Evolutionary conservation across 1,140 invertebrate species (phyloP), one percentile per base, ranked within the genome.

Genomic region (Zaprionus africanus): DNA sequence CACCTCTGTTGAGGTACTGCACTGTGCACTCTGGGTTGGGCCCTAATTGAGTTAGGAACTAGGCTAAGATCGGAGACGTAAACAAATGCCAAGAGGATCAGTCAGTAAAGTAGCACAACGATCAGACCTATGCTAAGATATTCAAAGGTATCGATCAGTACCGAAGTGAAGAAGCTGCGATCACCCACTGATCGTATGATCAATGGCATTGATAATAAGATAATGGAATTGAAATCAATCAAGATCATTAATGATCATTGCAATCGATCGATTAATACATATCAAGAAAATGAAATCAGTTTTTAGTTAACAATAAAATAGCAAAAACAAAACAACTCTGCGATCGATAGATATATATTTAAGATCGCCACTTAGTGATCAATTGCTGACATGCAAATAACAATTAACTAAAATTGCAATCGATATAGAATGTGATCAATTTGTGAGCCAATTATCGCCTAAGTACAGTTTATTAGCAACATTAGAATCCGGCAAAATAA

Each of bases 21-120:
- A 57, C 15, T 31, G 9, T 43, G 56, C 54, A 46, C 7, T 11
- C 17, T 54, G 63, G 60, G 63, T 53, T 41, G 34, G 62, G 34
- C 51, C 34, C 26, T 58, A 72, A 65, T 72, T 72, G 62, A 66
- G 68, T 28, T 43, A 34, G 31, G 36, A 65, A 65, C 34, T 65
- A 19, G 63, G 63, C 63, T 65, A 65, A 65, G 49, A 38, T 19
- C 17, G 46, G 22, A 41, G 24, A n/a, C 46, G 15, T 24, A 38
- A 41, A 60, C 34, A 28, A 46, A 60, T 41, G 13, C 5, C 22
- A 11, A 41, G 15, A 22, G 13, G 41, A 67, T 34, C 28, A 15
- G 9, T 51, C 43, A 34, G 31, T 60, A 11, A 68, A 56, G 59
- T 70, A 34, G 59, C 49, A 54, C 59, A 62, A 62, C 43, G 41